These are phyloP conservation scores for Trididemnum nubilum DNA, from an alignment of 23 tunicate species.

Conservation along the genomic window DNA sequence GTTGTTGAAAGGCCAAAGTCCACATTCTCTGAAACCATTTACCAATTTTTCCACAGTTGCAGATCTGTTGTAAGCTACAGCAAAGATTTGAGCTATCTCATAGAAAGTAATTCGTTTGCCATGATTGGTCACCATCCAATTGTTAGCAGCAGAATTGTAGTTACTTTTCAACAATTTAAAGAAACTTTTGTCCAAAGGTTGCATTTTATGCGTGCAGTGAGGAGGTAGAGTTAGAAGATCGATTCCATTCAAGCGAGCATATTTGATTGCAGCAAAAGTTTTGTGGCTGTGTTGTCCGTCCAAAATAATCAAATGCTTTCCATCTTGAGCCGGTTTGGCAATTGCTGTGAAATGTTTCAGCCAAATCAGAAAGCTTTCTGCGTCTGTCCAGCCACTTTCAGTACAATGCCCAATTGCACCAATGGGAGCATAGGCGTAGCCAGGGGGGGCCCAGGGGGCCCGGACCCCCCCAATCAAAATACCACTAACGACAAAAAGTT, in stretches of 20 bases:
- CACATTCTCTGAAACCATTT: constrained; percentile 23
- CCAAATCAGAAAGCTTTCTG: constrained; percentile 1
- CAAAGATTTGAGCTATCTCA: constrained; percentile 19
- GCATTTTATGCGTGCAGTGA: constrained; percentile 24
- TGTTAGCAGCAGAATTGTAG: constrained; percentile 10
- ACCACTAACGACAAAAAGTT: no score
- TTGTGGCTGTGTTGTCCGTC: constrained; percentile 24
- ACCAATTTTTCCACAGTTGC: constrained; percentile 4
- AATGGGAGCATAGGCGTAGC: no score
- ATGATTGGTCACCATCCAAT: constrained; percentile 6
- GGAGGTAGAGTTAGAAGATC: constrained; percentile 12
- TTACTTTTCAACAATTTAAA: constrained; percentile 1
- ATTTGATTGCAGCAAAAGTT: constrained; percentile 8
- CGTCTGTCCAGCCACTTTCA: constrained; percentile 26
- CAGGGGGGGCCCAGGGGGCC: no score
- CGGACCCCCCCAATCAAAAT: no score
- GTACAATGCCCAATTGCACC: constrained; percentile 23
- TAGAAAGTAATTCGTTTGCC: constrained; percentile 4
- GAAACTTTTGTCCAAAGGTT: constrained; percentile 11
- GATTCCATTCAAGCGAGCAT: background rate
- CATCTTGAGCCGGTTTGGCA: constrained; percentile 12
- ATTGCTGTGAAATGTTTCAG: constrained; percentile 9
- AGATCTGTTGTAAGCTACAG: background rate
- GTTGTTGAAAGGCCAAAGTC: constrained; percentile 18
- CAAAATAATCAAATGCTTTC: background rate